Evolutionary conservation across 2,797 vertebrate species (phyloP).

Genomic region (Esox lucius): DNA sequence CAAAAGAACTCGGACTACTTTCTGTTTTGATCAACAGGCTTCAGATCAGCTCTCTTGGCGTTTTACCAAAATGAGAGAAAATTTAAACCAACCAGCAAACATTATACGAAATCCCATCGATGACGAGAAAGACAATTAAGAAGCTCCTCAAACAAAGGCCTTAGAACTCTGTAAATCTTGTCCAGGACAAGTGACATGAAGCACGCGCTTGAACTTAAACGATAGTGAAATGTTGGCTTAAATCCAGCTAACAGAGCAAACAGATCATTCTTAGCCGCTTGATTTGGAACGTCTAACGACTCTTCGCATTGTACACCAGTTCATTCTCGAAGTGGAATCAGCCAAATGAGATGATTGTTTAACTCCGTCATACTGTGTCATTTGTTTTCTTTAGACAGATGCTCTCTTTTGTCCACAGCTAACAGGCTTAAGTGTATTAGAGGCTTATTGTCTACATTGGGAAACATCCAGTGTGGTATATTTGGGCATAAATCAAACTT

Average conservation of each 20-base stretch:
- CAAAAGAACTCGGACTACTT: too few relatives aligned
- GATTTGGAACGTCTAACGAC: neutral
- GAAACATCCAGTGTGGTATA: slow-evolving; percentile 35
- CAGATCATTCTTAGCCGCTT: neutral
- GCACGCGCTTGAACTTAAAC: neutral
- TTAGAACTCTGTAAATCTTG: neutral
- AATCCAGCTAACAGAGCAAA: neutral
- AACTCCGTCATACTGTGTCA: neutral
- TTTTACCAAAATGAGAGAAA: too few relatives aligned
- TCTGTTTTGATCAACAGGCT: too few relatives aligned
- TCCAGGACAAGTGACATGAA: neutral
- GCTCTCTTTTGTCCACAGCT: slow-evolving; percentile 38
- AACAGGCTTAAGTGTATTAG: slow-evolving; percentile 30
- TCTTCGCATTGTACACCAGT: neutral
- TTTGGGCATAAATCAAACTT: slow-evolving; percentile 51
- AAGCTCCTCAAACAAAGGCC: neutral
- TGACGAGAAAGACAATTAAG: neutral
- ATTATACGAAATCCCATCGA: too few relatives aligned
- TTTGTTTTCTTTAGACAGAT: slow-evolving; percentile 33
- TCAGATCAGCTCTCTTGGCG: too few relatives aligned
- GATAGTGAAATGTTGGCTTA: neutral
- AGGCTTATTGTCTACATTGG: slow-evolving; percentile 38
- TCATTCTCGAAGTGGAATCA: slow-evolving; percentile 15
- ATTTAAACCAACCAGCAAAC: too few relatives aligned
- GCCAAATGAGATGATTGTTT: slow-evolving; percentile 38